phyloP scores from a whole-genome alignment of 2,888 invertebrate species.

The Podabrus alpinus region DNA sequence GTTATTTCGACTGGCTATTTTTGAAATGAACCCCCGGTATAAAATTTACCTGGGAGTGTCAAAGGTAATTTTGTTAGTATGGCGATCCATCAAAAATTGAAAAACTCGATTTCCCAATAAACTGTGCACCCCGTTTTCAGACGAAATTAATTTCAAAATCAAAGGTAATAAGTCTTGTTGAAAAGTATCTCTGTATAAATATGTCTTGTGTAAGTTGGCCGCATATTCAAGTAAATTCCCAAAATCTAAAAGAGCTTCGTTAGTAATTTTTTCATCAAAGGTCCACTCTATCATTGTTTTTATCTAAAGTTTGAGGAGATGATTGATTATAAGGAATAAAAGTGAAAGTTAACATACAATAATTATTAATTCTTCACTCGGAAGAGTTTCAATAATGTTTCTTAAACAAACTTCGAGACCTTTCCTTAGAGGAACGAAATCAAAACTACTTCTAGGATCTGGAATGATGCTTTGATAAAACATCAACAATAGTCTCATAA shows the following conservation, averaged over 20 bases:
- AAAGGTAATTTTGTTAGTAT: slow-evolving; percentile 56
- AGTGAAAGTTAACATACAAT: too few relatives aligned
- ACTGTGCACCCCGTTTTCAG: slow-evolving; percentile 56
- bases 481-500: slow-evolving; percentile 54
- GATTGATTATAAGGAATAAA: too few relatives aligned
- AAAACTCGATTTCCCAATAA: slow-evolving; percentile 62
- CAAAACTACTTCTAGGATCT: slow-evolving; percentile 35
- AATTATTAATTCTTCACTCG: slow-evolving; percentile 56
- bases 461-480: slow-evolving; percentile 56
- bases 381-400: slow-evolving; percentile 58
- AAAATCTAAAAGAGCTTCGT: slow-evolving; percentile 58
- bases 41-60: slow-evolving; percentile 55
- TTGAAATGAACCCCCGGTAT: too few relatives aligned
- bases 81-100: slow-evolving; percentile 62
- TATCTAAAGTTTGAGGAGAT: slow-evolving; percentile 41
- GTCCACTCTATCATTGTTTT: slow-evolving; percentile 60
- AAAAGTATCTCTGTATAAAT: slow-evolving; percentile 55
- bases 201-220: slow-evolving; percentile 56
- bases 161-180: slow-evolving; percentile 57
- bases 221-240: slow-evolving; percentile 61
- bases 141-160: slow-evolving; percentile 58
- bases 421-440: slow-evolving; percentile 54
- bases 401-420: slow-evolving; percentile 62
- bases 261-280: slow-evolving; percentile 51
- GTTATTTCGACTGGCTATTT: too few relatives aligned